Percentiles rank a stretch among this genome's conserved stretches.
phyloP scores from a whole-genome alignment of 1,140 invertebrate genomes.

The Sogatella furcifera region DNA sequence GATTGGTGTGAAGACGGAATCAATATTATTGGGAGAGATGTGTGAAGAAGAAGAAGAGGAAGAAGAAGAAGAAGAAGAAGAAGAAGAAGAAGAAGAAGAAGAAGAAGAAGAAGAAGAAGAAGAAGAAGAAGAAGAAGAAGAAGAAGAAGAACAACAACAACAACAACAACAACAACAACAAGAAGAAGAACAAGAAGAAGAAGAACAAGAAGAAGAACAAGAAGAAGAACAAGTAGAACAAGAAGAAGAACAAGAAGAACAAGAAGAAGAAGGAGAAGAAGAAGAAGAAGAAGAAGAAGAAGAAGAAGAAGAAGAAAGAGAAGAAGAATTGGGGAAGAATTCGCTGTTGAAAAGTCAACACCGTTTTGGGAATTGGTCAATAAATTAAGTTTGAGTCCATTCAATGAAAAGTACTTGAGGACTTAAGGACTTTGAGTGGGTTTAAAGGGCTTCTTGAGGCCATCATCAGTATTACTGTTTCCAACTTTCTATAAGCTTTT shows the following conservation, averaged over 20 bases:
- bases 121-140: not conserved
- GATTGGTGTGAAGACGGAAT: no score
- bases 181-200: not conserved
- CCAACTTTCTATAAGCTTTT: no score
- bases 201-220: no score
- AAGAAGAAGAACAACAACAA: no score
- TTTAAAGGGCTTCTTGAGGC: no score
- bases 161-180: not conserved
- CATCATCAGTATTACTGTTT: no score
- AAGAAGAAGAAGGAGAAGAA: not conserved
- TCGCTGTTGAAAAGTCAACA: not conserved
- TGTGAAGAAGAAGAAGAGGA: not conserved
- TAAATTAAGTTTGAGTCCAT: no score
- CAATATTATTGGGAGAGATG: not conserved
- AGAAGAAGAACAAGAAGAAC: not conserved
- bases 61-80: not conserved
- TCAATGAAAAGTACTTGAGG: no score
- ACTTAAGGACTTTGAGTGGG: no score
- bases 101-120: not conserved
- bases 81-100: not conserved
- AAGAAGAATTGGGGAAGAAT: not conserved
- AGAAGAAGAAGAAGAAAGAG: not conserved
- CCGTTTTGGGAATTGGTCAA: no score
- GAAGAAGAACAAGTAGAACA: not conserved
- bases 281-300: not conserved